These are phyloP conservation scores for Lasioglossum figueresi DNA, from an alignment of 2,888 invertebrate species.

Conservation along the genomic window DNA sequence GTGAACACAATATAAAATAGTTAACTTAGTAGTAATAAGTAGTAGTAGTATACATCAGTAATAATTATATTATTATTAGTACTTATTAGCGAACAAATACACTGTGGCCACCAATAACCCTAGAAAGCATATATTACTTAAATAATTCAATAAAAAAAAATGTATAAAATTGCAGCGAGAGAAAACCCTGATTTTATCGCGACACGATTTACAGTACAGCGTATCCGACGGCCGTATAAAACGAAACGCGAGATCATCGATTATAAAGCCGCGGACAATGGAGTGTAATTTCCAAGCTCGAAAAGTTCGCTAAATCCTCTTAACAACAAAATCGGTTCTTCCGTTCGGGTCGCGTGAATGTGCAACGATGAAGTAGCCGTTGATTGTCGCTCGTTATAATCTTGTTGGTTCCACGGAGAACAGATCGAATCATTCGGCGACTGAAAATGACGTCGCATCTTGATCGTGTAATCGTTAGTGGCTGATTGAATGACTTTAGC, in stretches of 20 bases:
- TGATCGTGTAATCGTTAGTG: slow-evolving; percentile 34
- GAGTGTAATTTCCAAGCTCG: slow-evolving; percentile 8
- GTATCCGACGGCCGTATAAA: neutral
- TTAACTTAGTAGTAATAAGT: too few relatives aligned
- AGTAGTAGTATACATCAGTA: too few relatives aligned
- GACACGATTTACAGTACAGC: too few relatives aligned
- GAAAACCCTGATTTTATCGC: neutral
- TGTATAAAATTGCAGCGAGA: neutral
- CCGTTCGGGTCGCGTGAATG: neutral
- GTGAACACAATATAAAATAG: too few relatives aligned
- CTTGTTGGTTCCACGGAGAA: neutral
- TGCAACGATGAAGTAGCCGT: slow-evolving; percentile 22
- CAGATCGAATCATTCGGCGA: slow-evolving; percentile 11
- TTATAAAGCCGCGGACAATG: neutral
- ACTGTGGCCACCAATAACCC: too few relatives aligned
- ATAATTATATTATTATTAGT: too few relatives aligned
- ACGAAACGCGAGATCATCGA: neutral
- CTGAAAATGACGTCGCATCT: slow-evolving; percentile 19
- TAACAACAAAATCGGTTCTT: slow-evolving; percentile 15
- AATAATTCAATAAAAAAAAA: too few relatives aligned
- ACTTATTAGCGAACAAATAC: too few relatives aligned
- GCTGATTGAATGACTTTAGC: slow-evolving; percentile 33
- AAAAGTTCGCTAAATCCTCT: neutral
- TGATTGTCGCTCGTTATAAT: slow-evolving; percentile 45
- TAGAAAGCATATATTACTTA: too few relatives aligned